phyloP scores from a whole-genome alignment of 2,113 vertebrate species.

The Cygnus buccinator region DNA sequence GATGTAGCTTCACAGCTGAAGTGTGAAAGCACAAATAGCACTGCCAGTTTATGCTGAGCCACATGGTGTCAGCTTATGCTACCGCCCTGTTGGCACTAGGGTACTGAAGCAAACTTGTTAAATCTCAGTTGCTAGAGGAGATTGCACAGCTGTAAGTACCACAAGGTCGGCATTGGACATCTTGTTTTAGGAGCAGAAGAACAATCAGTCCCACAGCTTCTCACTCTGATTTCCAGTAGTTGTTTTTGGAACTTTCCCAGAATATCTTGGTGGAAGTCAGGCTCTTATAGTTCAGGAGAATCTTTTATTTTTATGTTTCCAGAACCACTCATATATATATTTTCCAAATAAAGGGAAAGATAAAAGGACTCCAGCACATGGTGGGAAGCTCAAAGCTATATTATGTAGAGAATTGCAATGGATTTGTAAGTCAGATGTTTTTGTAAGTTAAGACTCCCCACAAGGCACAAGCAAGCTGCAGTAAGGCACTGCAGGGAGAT shows the following conservation, averaged over 20 bases:
- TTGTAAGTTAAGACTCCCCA: not conserved
- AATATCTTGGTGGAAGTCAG: not conserved
- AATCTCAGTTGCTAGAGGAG: conserved; percentile 4
- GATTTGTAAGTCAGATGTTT: not conserved
- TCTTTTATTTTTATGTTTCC: not conserved
- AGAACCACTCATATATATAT: not conserved
- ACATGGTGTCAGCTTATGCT: conserved; percentile 13
- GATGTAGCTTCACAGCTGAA: conserved; percentile 7
- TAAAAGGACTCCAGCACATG: not conserved
- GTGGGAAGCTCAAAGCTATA: not conserved
- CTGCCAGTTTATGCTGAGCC: conserved; percentile 15
- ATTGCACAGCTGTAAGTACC: not conserved
- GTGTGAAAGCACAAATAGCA: conserved; percentile 40
- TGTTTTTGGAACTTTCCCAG: not conserved
- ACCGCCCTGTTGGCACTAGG: not conserved
- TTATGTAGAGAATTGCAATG: not conserved
- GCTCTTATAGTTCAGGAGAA: not conserved
- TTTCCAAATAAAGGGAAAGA: not conserved
- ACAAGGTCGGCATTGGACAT: not conserved
- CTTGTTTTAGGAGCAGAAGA: not conserved
- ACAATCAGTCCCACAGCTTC: not conserved
- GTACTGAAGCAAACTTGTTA: not conserved
- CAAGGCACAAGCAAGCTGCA: not conserved
- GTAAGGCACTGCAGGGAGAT: not conserved
- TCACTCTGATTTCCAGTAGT: not conserved